phyloP scores from a whole-genome alignment of 2,113 vertebrate genomes.

The Nycticebus coucang region DNA sequence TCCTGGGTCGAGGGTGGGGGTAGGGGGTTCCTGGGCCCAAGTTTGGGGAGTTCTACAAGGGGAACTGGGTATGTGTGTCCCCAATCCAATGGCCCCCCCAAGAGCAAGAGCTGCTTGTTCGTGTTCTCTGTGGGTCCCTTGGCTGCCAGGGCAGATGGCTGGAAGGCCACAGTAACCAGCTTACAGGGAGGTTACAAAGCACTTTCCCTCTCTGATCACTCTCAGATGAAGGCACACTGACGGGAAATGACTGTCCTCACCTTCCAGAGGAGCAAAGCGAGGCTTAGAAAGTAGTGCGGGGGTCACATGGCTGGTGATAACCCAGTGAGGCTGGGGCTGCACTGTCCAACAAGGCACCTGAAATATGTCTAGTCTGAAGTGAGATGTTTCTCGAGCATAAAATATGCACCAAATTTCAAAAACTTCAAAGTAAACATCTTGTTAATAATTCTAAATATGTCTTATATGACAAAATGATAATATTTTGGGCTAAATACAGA shows the following conservation, averaged over 20 bases:
- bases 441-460: background rate
- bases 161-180: accelerated
- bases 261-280: background rate
- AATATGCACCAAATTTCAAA: background rate
- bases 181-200: background rate
- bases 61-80: background rate
- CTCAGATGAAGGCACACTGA: background rate
- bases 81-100: background rate
- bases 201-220: background rate
- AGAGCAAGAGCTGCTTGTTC: background rate
- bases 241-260: background rate
- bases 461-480: background rate
- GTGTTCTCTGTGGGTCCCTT: background rate
- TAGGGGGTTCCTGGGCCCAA: background rate
- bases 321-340: background rate
- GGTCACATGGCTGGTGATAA: background rate
- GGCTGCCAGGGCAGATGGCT: background rate
- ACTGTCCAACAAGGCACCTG: accelerated
- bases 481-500: conserved; percentile 38
- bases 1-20: too few species aligned
- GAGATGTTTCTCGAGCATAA: background rate
- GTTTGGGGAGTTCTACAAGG: background rate
- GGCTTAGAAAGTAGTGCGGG: background rate
- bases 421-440: background rate
- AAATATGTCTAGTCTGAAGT: background rate